Evolutionary conservation across 2,113 vertebrate species (phyloP).

Genomic region (Trochalopteron elliotii): DNA sequence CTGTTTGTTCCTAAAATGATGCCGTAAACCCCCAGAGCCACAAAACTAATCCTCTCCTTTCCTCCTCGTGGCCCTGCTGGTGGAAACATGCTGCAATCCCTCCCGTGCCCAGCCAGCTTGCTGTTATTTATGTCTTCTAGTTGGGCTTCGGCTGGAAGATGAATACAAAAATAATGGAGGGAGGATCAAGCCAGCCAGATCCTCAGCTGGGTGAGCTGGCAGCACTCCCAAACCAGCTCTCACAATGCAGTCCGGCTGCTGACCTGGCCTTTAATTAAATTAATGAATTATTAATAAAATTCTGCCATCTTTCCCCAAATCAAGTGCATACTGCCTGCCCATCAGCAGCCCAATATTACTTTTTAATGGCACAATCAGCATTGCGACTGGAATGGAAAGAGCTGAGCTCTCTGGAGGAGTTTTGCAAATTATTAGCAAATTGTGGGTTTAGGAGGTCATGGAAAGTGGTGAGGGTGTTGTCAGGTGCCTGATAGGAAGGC

Average conservation of each 20-base stretch:
- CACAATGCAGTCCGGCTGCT: background rate
- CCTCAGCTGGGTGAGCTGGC: constrained; percentile 14
- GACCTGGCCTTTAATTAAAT: background rate
- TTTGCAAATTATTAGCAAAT: background rate
- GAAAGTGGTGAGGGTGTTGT: background rate
- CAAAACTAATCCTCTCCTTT: constrained; percentile 14
- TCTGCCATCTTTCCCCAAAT: background rate
- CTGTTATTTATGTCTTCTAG: constrained; percentile 43
- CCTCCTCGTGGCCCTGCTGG: constrained; percentile 23
- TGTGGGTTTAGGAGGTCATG: background rate
- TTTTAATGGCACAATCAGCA: background rate
- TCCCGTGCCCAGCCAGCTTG: background rate
- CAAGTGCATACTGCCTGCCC: background rate
- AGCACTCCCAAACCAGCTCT: background rate
- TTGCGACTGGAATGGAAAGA: background rate
- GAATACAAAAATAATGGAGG: background rate
- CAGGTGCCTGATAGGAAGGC: background rate
- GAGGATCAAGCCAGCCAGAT: background rate
- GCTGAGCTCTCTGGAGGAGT: background rate
- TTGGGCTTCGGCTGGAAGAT: constrained; percentile 36
- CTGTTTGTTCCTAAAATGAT: background rate
- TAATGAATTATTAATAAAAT: background rate
- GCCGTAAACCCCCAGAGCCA: background rate
- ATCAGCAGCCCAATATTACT: background rate
- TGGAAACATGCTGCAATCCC: constrained; percentile 56